Conservation (phyloP, 2,888 invertebrate species). For the Eledona agricola region DNA sequence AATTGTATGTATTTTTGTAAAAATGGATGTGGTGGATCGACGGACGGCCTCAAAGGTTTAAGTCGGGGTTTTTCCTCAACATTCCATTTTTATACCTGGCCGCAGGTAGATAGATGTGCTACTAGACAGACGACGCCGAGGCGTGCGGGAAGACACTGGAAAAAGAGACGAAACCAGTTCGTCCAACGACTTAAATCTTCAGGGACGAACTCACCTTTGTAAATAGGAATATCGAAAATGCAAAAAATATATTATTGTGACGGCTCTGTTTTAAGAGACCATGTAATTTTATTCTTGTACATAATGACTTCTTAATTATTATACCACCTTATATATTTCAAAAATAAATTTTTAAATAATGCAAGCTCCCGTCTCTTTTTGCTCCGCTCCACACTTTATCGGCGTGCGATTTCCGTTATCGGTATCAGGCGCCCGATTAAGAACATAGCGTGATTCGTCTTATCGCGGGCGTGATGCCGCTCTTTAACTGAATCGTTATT, state of each 20-base stretch:
- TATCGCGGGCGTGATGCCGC: conserved; percentile 5
- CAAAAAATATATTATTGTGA: conserved; percentile 2
- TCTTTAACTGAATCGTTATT: too few species aligned
- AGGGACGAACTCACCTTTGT: conserved; percentile 43
- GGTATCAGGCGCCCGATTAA: conserved; percentile 4
- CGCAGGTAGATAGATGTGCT: conserved; percentile 43
- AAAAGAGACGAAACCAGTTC: conserved; percentile 15
- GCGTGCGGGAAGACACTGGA: too few species aligned
- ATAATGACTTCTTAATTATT: conserved; percentile 54
- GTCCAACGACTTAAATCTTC: conserved; percentile 40
- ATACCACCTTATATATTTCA: conserved; percentile 54
- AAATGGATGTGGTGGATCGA: conserved; percentile 41
- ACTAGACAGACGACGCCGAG: too few species aligned
- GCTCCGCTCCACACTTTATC: conserved; percentile 1
- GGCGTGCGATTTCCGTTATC: conserved; percentile 5
- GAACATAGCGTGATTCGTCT: conserved; percentile 13
- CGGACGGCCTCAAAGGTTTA: conserved; percentile 40
- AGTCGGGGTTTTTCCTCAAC: conserved; percentile 43
- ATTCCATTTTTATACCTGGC: conserved; percentile 47
- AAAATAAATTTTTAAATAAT: conserved; percentile 56
- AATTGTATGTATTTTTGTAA: conserved; percentile 57
- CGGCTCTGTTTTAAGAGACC: conserved; percentile 57
- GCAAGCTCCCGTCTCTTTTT: conserved; percentile 6
- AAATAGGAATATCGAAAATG: conserved; percentile 37
- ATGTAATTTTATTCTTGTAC: conserved; percentile 58